Conservation (phyloP, 2,888 invertebrate species). For the Machimus atricapillus region DNA sequence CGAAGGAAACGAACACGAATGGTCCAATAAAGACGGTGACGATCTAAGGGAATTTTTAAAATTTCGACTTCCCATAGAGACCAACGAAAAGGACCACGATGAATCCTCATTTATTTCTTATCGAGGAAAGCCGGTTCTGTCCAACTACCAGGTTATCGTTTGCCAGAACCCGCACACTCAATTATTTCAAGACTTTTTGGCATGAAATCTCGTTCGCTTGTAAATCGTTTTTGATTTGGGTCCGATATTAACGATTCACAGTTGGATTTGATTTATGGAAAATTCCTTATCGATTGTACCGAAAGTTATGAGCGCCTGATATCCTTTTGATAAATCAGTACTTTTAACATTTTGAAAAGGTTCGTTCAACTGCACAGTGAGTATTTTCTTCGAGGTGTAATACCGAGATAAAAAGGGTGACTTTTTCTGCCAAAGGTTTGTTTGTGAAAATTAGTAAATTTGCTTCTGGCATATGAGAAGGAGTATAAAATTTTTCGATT, state of each 20-base stretch:
- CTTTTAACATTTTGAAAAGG: background rate
- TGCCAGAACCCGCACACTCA: conserved; percentile 16
- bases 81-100: background rate
- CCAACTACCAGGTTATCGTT: conserved; percentile 23
- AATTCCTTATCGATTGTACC: conserved; percentile 29
- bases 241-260: conserved; percentile 33
- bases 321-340: conserved; percentile 20
- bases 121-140: background rate
- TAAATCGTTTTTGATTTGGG: conserved; percentile 39
- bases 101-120: conserved; percentile 8
- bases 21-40: background rate
- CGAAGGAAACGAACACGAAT: background rate
- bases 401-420: background rate
- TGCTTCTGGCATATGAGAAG: background rate
- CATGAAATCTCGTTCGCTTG: conserved; percentile 32
- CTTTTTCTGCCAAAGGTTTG: background rate
- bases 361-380: background rate
- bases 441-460: background rate
- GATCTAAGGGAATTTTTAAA: background rate
- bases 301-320: conserved; percentile 1
- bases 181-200: conserved; percentile 34
- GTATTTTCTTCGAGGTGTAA: background rate
- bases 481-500: background rate
- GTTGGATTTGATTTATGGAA: conserved; percentile 33
- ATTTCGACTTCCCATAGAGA: background rate